Base-by-base conservation (phyloP, 2,888 invertebrate species). In the Drosophila kambysellisi region DNA sequence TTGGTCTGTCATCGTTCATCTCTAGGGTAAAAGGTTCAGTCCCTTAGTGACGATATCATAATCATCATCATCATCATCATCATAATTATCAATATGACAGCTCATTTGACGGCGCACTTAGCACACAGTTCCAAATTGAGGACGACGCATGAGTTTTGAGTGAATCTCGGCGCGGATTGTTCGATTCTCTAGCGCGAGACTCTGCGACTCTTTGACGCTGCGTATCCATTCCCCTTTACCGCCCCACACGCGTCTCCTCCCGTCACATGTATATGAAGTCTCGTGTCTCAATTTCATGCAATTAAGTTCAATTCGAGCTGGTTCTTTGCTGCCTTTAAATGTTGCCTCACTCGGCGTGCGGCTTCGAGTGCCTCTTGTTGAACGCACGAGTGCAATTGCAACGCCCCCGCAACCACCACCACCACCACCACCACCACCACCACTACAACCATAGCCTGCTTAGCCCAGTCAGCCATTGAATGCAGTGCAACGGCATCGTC, bases 231-330 rank as follows among this genome's bases (percentile, higher is more conserved):
- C 25, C 25, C 25, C 3, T 20, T 8, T 20, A 3, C 17, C 7
- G 3, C 1, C 5, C n/a, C 37, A 2, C 8, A n/a, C 20, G 12
- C 11, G 29, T 25, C 52, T 29, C 20, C 9, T 7, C n/a, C 35
- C 33, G 12, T 37, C 35, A 29, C 29, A 4, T 37, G n/a, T 66
- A 63, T 67, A 67, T 57, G 70, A 74, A 68, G 80, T 71, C 78
- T 78, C 71, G 76, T 75, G 78, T 79, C 79, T 89, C 81, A 78
- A 88, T 89, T 88, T 87, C 85, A 82, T 88, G 87, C 91, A 91
- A 91, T 91, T 91, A 91, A 89, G 83, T 82, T 89, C 87, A 91
- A 90, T 91, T 91, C 81, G 70, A 82, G 86, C 67, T 86, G 81
- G 61, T 68, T 78, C 54, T 66, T 41, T 46, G 46, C 8, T 25